phyloP scores from a whole-genome alignment of 1,140 invertebrate species.

The Oedothorax gibbosus region DNA sequence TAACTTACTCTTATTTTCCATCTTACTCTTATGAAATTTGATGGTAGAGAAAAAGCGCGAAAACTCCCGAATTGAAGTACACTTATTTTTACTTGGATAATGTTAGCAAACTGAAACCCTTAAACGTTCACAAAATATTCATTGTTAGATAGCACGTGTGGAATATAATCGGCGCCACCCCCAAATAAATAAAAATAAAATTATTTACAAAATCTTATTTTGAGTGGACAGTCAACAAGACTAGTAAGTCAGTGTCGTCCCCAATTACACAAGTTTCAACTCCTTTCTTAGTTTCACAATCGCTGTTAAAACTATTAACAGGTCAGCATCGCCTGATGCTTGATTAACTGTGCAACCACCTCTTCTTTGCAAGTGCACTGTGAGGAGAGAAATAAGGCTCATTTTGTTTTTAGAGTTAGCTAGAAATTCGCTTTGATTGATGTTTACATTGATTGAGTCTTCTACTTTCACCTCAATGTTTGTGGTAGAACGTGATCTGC shows the following conservation, averaged over 20 bases:
- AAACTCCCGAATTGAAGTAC: too few species aligned
- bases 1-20: too few species aligned
- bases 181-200: too few species aligned
- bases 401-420: background rate
- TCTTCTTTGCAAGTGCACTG: constrained; percentile 3
- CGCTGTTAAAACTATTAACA: background rate
- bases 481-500: background rate
- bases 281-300: background rate
- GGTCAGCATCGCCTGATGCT: background rate
- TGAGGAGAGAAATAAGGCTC: constrained; percentile 4
- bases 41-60: too few species aligned
- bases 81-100: too few species aligned
- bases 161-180: too few species aligned
- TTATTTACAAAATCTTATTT: too few species aligned
- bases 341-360: background rate
- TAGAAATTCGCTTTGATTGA: background rate
- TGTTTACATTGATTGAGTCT: background rate
- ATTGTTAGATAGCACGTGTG: too few species aligned
- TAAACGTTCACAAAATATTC: too few species aligned
- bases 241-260: background rate
- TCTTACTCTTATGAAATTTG: too few species aligned
- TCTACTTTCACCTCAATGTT: constrained; percentile 1
- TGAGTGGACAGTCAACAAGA: too few species aligned
- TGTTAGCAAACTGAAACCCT: too few species aligned
- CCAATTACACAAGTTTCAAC: background rate